Evolutionary conservation across 2,888 invertebrate genomes (phyloP).

Genomic region (Mamestra brassicae): DNA sequence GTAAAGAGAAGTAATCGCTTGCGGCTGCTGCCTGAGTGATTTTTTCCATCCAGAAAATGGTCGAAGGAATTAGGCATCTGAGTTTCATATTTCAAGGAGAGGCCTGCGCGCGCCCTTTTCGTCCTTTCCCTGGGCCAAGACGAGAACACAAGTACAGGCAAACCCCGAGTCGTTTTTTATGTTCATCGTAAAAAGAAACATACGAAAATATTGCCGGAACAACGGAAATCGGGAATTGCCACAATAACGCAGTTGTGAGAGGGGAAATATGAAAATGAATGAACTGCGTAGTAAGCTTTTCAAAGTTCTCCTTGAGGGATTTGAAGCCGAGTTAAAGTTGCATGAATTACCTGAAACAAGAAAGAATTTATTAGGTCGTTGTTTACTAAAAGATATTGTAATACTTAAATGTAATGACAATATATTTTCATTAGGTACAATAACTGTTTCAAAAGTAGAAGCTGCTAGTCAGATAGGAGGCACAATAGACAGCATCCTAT

Average conservation of each 20-base stretch:
- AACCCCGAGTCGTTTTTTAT: conserved; percentile 81
- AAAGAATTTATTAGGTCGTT: conserved; percentile 24
- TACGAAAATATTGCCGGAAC: conserved; percentile 78
- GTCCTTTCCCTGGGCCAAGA: conserved; percentile 59
- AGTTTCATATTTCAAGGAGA: conserved; percentile 83
- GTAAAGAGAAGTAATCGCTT: conserved; percentile 87
- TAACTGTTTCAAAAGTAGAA: conserved; percentile 7
- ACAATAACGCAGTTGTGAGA: conserved; percentile 72
- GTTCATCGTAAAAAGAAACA: conserved; percentile 81
- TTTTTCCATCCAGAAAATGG: conserved; percentile 87
- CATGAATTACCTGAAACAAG: conserved; percentile 66
- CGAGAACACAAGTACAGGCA: conserved; percentile 69
- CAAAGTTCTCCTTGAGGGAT: conserved; percentile 25
- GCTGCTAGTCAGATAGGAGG: conserved; percentile 4
- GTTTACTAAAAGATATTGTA: background rate
- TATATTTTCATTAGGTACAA: too few relatives aligned
- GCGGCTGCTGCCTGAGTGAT: conserved; percentile 84
- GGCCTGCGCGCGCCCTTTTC: conserved; percentile 69
- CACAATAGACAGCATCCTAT: conserved; percentile 26
- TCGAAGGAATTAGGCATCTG: conserved; percentile 83
- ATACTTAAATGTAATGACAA: background rate
- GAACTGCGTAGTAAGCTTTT: conserved; percentile 55
- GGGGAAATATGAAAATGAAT: conserved; percentile 75
- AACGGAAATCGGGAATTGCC: conserved; percentile 78
- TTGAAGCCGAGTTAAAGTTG: conserved; percentile 14